These are phyloP conservation scores for Anoplius nigerrimus DNA, from an alignment of 2,888 invertebrate genomes.

Conservation along the genomic window DNA sequence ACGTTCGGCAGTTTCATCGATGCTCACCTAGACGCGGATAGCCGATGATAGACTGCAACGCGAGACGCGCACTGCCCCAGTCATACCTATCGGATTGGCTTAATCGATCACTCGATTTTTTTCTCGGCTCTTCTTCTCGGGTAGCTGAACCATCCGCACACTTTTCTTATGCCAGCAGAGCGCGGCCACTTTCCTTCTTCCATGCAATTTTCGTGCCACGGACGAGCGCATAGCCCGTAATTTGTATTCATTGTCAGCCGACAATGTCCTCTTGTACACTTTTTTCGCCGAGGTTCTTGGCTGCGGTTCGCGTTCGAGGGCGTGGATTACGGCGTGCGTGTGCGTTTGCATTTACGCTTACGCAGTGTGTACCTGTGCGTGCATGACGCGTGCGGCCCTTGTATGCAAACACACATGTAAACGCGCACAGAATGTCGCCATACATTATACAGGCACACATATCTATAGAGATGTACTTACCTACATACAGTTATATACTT, in stretches of 20 bases:
- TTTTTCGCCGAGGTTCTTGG: constrained; percentile 1
- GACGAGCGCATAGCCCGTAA: constrained; percentile 51
- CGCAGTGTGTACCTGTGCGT: background rate
- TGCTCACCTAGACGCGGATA: background rate
- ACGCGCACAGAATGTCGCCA: background rate
- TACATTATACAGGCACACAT: too few relatives aligned
- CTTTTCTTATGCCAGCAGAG: too few relatives aligned
- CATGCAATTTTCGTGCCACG: constrained; percentile 48
- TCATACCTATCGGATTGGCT: too few relatives aligned
- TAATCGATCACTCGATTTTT: background rate
- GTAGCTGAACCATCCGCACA: background rate
- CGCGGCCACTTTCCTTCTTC: constrained; percentile 48
- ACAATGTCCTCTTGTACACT: constrained; percentile 37
- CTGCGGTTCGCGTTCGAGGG: constrained; percentile 16
- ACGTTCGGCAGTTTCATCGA: too few relatives aligned
- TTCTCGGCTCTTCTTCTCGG: too few relatives aligned
- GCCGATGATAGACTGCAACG: background rate
- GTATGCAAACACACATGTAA: background rate
- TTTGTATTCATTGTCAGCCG: constrained; percentile 48
- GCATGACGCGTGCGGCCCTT: constrained; percentile 1
- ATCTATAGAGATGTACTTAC: too few relatives aligned
- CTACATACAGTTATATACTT: too few relatives aligned
- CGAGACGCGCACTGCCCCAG: background rate
- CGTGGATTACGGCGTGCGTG: background rate
- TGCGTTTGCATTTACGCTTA: background rate